Conservation (phyloP, 2,888 invertebrate genomes). For the Aphelenchoides bicaudatus region DNA sequence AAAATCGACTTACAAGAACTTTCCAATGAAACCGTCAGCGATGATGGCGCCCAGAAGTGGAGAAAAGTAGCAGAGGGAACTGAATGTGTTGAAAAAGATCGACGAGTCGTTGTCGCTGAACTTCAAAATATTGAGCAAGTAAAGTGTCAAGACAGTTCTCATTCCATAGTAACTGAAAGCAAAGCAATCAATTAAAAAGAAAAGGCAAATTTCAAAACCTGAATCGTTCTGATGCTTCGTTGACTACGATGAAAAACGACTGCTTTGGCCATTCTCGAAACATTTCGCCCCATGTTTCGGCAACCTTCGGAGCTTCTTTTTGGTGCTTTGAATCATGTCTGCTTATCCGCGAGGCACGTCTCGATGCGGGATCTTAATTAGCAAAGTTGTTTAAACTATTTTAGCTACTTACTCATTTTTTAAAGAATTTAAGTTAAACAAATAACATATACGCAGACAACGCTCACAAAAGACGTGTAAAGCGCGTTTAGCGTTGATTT, state of each 20-base stretch:
- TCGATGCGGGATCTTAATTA: no score
- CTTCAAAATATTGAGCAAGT: slow-evolving; percentile 75
- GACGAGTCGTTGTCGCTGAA: slow-evolving; percentile 76
- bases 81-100: slow-evolving; percentile 82
- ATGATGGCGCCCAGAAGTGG: slow-evolving; percentile 86
- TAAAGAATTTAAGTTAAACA: no score
- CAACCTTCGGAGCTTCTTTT: slow-evolving; percentile 17
- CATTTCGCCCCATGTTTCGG: slow-evolving; percentile 31
- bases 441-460: no score
- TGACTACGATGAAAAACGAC: slow-evolving; percentile 73
- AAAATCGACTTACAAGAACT: slow-evolving; percentile 70
- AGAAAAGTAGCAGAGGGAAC: slow-evolving; percentile 85
- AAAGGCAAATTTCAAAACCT: no score
- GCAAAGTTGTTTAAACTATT: no score
- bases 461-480: no score
- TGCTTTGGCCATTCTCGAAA: slow-evolving; percentile 51
- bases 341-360: no score
- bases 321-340: no score
- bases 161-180: no score
- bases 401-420: no score
- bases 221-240: slow-evolving; percentile 97
- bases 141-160: slow-evolving; percentile 86
- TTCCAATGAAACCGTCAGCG: slow-evolving; percentile 86
- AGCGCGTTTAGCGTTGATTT: no score
- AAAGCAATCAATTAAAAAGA: slow-evolving; percentile 6